Base-by-base conservation (phyloP, 1,140 invertebrate genomes). In the Acyrthosiphon pisum region DNA sequence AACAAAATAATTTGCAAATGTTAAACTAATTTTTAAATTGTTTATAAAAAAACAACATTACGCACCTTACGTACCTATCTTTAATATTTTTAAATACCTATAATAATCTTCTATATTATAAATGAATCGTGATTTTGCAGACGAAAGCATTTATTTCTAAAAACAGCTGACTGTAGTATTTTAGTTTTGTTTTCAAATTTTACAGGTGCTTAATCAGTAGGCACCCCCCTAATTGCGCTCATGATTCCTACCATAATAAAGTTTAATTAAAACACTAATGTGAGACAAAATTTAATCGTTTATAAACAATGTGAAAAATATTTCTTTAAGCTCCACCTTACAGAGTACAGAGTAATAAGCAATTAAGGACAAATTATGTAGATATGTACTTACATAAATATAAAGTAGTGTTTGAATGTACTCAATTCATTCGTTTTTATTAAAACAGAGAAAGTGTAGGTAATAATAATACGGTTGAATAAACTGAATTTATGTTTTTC, bases 381-480 rank as follows among this genome's bases (percentile, higher is more conserved):
- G 60, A n/a, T 68, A n/a, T 68, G 60, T n/a, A 68, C n/a, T 68
- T n/a, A 68, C 60, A 68, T n/a, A 68, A 68, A 68, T n/a, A 68
- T 68, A 68, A 68, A n/a, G 4, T 68, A 68, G 60, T 14, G 60
- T 68, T n/a, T 14, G 30, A 30, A 68, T 68, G 60, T 68, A 68
- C 14, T 68, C 26, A 68, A n/a, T 68, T 30, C n/a, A n/a, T 68
- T n/a, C 30, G 30, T 68, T 68, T 68, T n/a, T 68, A 68, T 68
- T 68, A 68, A 68, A 68, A 68, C 11, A n/a, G 30, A 68, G 60
- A 68, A 68, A 68, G 30, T n/a, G 30, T 68, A 68, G 30, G 60
- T 68, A 68, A n/a, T 68, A 68, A 68, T n/a, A n/a, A 14, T 68
- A 14, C 30, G 14, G 60, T 68, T 30, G 60, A 68, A 68, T n/a